Evolutionary conservation across 1,140 invertebrate genomes (phyloP).

Genomic region (Papilio dardanus): DNA sequence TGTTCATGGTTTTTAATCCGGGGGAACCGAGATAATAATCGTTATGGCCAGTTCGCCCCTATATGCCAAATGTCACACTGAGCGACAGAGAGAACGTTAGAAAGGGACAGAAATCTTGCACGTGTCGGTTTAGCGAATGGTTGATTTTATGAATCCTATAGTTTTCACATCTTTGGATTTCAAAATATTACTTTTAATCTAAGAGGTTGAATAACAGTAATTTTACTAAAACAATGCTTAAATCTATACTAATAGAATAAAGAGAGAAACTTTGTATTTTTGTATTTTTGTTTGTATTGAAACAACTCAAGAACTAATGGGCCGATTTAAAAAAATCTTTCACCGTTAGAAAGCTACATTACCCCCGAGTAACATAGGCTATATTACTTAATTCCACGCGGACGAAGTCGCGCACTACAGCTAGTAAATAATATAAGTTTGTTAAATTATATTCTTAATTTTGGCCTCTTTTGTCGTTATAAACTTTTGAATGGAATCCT

Average conservation of each 20-base stretch:
- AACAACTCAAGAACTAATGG: no score
- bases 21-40: slow-evolving; percentile 14
- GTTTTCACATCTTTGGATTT: background rate
- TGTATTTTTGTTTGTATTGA: no score
- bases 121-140: slow-evolving; percentile 1
- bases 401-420: no score
- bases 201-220: background rate
- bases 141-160: no score
- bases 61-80: slow-evolving; percentile 18
- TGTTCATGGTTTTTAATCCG: slow-evolving; percentile 3
- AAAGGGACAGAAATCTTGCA: background rate
- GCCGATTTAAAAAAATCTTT: no score
- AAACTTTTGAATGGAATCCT: background rate
- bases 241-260: no score
- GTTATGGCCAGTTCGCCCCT: slow-evolving; percentile 6
- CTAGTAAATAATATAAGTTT: background rate
- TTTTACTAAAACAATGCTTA: background rate
- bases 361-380: no score
- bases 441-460: no score
- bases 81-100: background rate
- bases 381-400: no score
- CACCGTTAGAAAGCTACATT: no score
- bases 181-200: background rate
- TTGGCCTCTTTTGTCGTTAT: no score
- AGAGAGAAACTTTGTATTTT: no score